These are phyloP conservation scores for Tachina fera DNA, from an alignment of 2,888 invertebrate species.

Conservation along the genomic window DNA sequence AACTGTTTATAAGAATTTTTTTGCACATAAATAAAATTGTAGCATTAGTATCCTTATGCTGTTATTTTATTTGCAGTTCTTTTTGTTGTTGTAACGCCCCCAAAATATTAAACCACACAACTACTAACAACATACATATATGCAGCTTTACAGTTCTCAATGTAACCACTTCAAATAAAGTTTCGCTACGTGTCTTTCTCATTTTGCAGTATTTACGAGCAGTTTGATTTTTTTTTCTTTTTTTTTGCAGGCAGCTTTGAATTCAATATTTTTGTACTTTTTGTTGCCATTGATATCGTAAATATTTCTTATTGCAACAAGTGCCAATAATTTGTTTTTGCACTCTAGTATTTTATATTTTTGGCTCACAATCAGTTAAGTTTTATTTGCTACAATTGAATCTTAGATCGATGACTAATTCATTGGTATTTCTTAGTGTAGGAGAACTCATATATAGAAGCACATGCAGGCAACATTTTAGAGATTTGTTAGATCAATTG, in stretches of 20 bases:
- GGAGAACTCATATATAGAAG: not conserved
- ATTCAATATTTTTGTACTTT: conserved; percentile 20
- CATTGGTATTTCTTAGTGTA: conserved; percentile 49
- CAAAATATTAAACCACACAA: conserved; percentile 39
- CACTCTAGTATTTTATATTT: conserved; percentile 62
- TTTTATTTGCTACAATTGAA: conserved; percentile 50
- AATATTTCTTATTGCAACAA: conserved; percentile 55
- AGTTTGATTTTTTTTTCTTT: not conserved
- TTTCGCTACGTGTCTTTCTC: conserved; percentile 45
- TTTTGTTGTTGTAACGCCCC: conserved; percentile 57
- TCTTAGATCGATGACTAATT: conserved; percentile 67
- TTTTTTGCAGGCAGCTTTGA: conserved; percentile 5
- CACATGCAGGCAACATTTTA: conserved; percentile 34
- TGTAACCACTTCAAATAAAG: not conserved
- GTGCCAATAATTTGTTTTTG: conserved; percentile 61
- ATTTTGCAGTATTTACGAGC: not conserved
- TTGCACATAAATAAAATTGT: conserved; percentile 25
- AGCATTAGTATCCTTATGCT: conserved; percentile 14
- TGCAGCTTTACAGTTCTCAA: conserved; percentile 4
- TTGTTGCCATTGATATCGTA: conserved; percentile 28
- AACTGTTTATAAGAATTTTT: conserved; percentile 16
- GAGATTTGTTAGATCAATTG: conserved; percentile 43
- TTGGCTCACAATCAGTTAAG: conserved; percentile 27
- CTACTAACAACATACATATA: conserved; percentile 3
- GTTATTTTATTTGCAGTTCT: conserved; percentile 36